Base-by-base conservation (phyloP, 2,113 vertebrate genomes). In the Agelaius phoeniceus region DNA sequence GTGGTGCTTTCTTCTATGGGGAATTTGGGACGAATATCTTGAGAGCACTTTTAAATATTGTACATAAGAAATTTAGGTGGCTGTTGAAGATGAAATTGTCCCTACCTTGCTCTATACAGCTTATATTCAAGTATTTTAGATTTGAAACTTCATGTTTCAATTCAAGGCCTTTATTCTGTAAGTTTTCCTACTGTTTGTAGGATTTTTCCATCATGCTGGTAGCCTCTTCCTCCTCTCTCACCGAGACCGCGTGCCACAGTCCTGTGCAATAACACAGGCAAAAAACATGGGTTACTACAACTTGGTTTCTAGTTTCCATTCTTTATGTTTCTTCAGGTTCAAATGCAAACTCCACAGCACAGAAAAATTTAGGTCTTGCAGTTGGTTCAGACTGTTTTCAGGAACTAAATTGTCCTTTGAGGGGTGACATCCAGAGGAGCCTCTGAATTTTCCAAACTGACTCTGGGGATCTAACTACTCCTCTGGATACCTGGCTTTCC, bases 171-270 rank as follows among this genome's bases (percentile, higher is more conserved):
- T 61, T 76, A 27, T 41, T 27, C 62, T 71, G 5, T 58, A 67
- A 23, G 1, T n/a, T 57, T 23, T 44, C 22, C 37, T 65, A 21
- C 9, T 39, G 33, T 57, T 31, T 41, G 11, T 44, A 74, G 33
- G n/a, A 66, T 13, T 30, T 37, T 81, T 33, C 49, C 26, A 28
- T 44, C 35, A 13, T 28, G 24, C 10, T 72, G 17, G 48, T 27
- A 78, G 35, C 23, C 23, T 73, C 41, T 33, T 72, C 35, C 13
- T 63, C 17, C 37, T 72, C 20, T 67, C 20, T 81, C 22, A 33
- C 7, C 2, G 0, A 17, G 44, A 82, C 48, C 1, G 0, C 31
- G 11, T 30, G 43, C 27, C 1, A 4, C 41, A 87, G 35, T n/a
- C n/a, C 43, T 37, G 7, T 19, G 35, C 24, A 89, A 67, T n/a